These are phyloP conservation scores for Pseudopleuronectes americanus DNA, from an alignment of 2,797 vertebrate species.

Conservation along the genomic window DNA sequence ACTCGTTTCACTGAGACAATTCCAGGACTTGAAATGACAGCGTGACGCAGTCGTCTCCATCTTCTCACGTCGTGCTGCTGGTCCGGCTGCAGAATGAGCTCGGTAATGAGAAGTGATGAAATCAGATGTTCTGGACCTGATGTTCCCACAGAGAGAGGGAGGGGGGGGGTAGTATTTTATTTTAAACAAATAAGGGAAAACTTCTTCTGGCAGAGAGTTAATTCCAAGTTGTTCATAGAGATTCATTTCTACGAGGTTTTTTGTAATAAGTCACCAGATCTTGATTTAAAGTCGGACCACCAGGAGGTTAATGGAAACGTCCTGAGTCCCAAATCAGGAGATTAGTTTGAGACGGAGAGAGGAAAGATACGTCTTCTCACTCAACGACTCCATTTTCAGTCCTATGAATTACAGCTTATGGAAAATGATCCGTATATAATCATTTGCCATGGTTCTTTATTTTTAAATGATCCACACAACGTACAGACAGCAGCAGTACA, in stretches of 20 bases:
- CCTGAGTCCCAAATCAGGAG: neutral
- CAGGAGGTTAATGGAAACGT: slow-evolving; percentile 12
- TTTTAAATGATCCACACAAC: too few relatives aligned
- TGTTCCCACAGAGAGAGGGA: slow-evolving; percentile 12
- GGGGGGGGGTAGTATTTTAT: neutral
- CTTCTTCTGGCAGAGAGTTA: slow-evolving; percentile 3
- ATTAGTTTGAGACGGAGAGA: neutral
- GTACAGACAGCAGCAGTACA: too few relatives aligned
- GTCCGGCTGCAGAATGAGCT: slow-evolving; percentile 18
- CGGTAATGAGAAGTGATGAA: slow-evolving; percentile 40
- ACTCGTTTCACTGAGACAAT: slow-evolving; percentile 51
- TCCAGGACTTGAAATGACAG: slow-evolving; percentile 43
- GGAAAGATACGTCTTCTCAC: too few relatives aligned
- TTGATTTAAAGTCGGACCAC: slow-evolving; percentile 6
- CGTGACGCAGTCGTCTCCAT: slow-evolving; percentile 11
- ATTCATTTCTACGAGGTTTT: slow-evolving; percentile 11
- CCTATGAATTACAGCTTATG: too few relatives aligned
- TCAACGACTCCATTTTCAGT: too few relatives aligned
- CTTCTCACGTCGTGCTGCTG: slow-evolving; percentile 1
- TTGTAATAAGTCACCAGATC: slow-evolving; percentile 1
- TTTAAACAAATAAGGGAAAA: slow-evolving; percentile 18
- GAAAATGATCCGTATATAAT: too few relatives aligned
- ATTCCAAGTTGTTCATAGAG: slow-evolving; percentile 23
- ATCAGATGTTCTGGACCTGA: slow-evolving; percentile 41
- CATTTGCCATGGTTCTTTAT: too few relatives aligned